Evolutionary conservation across 2,797 vertebrate genomes (phyloP), one percentile per base, ranked within the genome.

Genomic region (Podargus strigoides): DNA sequence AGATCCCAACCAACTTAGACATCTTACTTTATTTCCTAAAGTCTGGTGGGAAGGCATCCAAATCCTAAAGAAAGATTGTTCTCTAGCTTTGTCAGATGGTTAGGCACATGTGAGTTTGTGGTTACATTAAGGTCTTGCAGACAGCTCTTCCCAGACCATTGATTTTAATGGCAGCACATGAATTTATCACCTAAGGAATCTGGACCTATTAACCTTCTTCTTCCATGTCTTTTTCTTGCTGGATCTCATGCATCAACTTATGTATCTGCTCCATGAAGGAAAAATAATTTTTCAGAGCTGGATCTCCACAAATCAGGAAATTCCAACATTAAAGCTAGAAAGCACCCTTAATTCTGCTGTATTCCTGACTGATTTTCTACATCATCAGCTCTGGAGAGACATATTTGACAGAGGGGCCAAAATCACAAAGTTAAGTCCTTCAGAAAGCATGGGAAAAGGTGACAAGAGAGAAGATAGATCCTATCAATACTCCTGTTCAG

Each of bases 101-200:
- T 83, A 69, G 37, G 46, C 60, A 47, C 37, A 72, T 87, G 64
- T 60, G 68, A 89, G 60, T 69, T 49, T 27, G 81, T 59, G 41
- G 36, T 77, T 81, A 66, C 72, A 47, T 58, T 89, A 87, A 83
- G 12, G 21, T 80, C 87, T 93, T 84, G 72, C 53, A 77, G 49
- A 27, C 52, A 90, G 47, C 32, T 80, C 17, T 39, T 85, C 34
- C 37, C 46, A 82, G 52, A 62, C 26, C 75, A 85, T 37, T 87
- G 72, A 89, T 85, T 95, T 94, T 85, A 92, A 85, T 66, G 42
- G 72, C 85, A 83, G 7, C 18, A 24, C 46, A 30, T 63, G 67
- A 86, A 88, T 85, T 83, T 74, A 60, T 87, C 64, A 80, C 60
- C 49, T 27, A 56, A 85, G 32, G 30, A 74, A 72, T 60, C 2